Conservation (phyloP, 2,113 vertebrate species). For the Tachysurus vachellii region DNA sequence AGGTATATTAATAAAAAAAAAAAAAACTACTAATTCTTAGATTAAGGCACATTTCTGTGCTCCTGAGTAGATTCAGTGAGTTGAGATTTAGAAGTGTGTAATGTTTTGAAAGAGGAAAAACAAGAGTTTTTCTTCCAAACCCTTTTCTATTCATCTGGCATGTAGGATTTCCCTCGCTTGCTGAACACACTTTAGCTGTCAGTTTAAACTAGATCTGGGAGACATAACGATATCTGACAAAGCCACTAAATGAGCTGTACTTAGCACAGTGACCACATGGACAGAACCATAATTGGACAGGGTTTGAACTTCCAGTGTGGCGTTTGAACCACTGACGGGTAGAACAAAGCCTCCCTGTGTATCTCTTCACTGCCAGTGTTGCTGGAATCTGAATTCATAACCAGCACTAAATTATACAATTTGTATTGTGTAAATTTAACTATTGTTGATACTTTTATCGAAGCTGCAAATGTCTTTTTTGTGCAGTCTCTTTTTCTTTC, state of each 20-base stretch:
- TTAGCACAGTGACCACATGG: constrained; percentile 31
- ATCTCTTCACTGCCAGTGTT: neutral
- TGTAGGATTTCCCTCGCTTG: neutral
- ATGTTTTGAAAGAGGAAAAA: neutral
- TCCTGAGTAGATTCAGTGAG: neutral
- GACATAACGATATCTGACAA: constrained; percentile 39
- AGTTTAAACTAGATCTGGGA: constrained; percentile 24
- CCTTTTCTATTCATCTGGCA: neutral
- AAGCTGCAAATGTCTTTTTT: neutral
- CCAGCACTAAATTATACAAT: constrained; percentile 1
- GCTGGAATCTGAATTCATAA: constrained; percentile 6
- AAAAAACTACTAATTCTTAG: no score
- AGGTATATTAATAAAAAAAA: no score
- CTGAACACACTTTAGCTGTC: constrained; percentile 39
- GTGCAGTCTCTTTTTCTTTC: neutral
- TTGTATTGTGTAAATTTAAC: constrained; percentile 5
- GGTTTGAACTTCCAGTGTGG: constrained; percentile 13
- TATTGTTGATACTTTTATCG: neutral
- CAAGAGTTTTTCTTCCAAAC: neutral
- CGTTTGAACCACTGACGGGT: constrained; percentile 21
- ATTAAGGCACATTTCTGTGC: neutral
- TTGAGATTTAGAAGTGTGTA: neutral
- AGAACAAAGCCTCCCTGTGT: constrained; percentile 33
- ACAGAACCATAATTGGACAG: constrained; percentile 35
- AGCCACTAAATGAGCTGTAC: constrained; percentile 36